Conservation (phyloP, 2,797 vertebrate species). For the Crocidura indochinensis region DNA sequence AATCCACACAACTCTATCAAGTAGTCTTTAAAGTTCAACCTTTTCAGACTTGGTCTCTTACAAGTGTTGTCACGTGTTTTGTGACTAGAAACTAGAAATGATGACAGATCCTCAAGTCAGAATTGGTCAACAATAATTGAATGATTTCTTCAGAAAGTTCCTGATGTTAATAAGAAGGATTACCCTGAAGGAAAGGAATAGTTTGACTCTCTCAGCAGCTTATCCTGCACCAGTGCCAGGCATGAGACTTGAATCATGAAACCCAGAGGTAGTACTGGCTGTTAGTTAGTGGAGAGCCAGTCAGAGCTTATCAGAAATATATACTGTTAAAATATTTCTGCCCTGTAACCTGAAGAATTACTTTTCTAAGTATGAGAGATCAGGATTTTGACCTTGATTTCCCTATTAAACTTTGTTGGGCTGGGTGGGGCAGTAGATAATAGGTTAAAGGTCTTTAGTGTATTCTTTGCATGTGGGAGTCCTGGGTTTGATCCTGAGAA, state of each 20-base stretch:
- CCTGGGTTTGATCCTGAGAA: no score
- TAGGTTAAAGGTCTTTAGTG: no score
- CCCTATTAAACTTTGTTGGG: not conserved
- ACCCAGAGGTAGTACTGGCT: no score
- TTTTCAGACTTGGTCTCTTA: not conserved
- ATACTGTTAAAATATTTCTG: no score
- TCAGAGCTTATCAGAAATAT: no score
- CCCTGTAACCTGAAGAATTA: not conserved
- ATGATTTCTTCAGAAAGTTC: not conserved
- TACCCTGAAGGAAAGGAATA: no score
- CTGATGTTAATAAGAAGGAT: not conserved
- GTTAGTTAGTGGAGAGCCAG: no score
- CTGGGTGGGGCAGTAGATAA: no score
- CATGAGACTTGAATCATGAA: fast-evolving
- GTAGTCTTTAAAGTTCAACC: no score
- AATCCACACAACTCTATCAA: no score
- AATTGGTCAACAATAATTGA: not conserved
- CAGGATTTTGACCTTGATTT: not conserved
- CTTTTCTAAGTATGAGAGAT: not conserved
- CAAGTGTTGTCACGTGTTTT: not conserved
- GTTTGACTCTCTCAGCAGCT: no score
- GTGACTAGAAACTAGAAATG: not conserved
- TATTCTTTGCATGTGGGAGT: no score
- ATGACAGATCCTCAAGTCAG: not conserved
- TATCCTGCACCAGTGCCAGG: not conserved